phyloP scores from a whole-genome alignment of 2,797 vertebrate species.

The Acrossocheilus fasciatus region DNA sequence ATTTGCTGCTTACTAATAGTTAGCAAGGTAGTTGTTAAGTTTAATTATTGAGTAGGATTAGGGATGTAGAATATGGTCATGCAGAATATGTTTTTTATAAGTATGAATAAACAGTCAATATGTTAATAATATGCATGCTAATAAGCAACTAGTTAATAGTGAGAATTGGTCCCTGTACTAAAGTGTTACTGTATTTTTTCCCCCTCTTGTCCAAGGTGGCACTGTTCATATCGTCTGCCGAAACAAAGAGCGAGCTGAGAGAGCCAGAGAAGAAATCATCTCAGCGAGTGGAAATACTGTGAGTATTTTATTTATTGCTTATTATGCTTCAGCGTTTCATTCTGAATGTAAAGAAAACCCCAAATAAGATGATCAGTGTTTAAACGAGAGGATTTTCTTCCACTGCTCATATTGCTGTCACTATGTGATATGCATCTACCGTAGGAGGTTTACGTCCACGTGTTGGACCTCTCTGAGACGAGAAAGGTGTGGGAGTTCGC shows the following conservation, averaged over 20 bases:
- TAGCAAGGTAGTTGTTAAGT: too few relatives aligned
- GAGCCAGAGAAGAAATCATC: slow-evolving; percentile 73
- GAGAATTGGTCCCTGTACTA: too few relatives aligned
- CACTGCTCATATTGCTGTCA: not conserved
- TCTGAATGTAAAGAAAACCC: not conserved
- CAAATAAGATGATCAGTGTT: not conserved
- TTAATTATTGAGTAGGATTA: too few relatives aligned
- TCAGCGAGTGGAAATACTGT: slow-evolving; percentile 75
- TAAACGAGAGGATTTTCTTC: not conserved
- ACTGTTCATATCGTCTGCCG: slow-evolving; percentile 80
- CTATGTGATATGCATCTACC: not conserved
- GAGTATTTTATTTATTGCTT: slow-evolving; percentile 41
- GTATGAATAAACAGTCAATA: too few relatives aligned
- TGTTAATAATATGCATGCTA: too few relatives aligned
- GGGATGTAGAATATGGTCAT: too few relatives aligned
- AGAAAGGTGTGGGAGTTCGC: slow-evolving; percentile 79
- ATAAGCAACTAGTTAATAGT: too few relatives aligned
- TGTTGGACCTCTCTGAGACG: slow-evolving; percentile 78
- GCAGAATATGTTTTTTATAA: too few relatives aligned
- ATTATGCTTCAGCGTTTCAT: not conserved
- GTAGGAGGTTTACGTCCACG: slow-evolving; percentile 77
- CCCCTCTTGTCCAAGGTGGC: slow-evolving; percentile 69
- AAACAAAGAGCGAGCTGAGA: slow-evolving; percentile 76
- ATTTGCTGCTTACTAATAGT: too few relatives aligned
- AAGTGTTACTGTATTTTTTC: too few relatives aligned